Base-by-base conservation (phyloP, 2,113 vertebrate genomes). In the Plecturocebus donacophilus region DNA sequence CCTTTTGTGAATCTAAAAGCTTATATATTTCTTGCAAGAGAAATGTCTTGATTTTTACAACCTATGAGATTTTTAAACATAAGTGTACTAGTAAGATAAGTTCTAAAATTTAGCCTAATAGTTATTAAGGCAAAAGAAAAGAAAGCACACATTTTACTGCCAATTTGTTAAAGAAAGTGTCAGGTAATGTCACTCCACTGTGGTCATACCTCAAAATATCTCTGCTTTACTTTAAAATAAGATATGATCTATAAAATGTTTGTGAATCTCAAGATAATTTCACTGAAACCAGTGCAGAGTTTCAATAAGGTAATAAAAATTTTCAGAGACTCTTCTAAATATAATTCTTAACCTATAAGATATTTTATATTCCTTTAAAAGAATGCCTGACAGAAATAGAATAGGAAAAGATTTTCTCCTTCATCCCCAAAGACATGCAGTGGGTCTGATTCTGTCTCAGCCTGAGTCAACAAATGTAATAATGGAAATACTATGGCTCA, bases 351-450 rank as follows among this genome's bases (percentile, higher is more conserved):
- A 81, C 83, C 94, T 96, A 80, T 52, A 92, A 91, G 73, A 90
- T 96, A 96, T 97, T 97, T 92, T 70, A 90, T 61, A 96, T 97
- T 97, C 20, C 97, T 75, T 82, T 97, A 94, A 87, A 96, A 98
- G 61, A 68, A 93, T 79, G 85, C 84, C 61, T 96, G 66, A 82
- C 92, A 97, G 96, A 94, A 97, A 90, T 96, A 97, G 97, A 97
- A 96, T 85, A 54, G 87, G 96, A 97, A 97, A 90, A 88, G 79
- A 91, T 97, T 97, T 98, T 85, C 93, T 21, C 0, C 35, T 91
- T 71, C 42, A 83, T 95, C 93, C 95, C 87, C 94, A 95, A 52
- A 0, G 58, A 94, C 58, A 85, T 10, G 1, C 16, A 49, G 64
- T 79, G 77, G 88, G 68, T 30, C 25, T 94, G 88, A 90, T 64